Conservation (phyloP, 1,140 invertebrate species). For the Meteorus sp. region DNA sequence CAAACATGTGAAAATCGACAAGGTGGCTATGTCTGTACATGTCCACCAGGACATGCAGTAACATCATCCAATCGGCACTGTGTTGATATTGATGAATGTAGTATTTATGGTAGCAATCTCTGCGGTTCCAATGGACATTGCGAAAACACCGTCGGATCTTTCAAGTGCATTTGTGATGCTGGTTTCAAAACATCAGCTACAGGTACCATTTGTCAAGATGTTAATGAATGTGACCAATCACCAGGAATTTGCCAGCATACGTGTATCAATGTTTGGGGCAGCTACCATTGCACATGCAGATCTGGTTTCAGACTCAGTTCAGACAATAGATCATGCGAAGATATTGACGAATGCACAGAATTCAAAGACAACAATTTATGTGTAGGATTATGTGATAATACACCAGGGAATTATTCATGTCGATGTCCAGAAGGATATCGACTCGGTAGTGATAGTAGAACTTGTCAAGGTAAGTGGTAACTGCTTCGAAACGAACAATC, state of each 20-base stretch:
- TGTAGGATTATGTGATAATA: constrained; percentile 84
- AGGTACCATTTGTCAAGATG: constrained; percentile 64
- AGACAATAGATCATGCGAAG: constrained; percentile 79
- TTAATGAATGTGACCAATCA: constrained; percentile 68
- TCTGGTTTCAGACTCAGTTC: constrained; percentile 70
- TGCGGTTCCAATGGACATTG: constrained; percentile 55
- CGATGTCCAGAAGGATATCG: constrained; percentile 84
- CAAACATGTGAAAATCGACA: constrained; percentile 75
- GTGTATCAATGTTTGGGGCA: constrained; percentile 84
- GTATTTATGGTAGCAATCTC: constrained; percentile 44
- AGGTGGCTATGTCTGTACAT: constrained; percentile 76
- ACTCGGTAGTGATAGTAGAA: constrained; percentile 68
- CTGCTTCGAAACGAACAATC: not conserved
- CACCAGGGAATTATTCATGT: constrained; percentile 84
- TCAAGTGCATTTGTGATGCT: constrained; percentile 63
- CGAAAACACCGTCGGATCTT: constrained; percentile 65
- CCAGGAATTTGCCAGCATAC: constrained; percentile 76
- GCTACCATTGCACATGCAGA: constrained; percentile 77
- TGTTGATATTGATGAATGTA: constrained; percentile 70
- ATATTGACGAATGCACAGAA: constrained; percentile 86
- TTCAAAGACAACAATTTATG: constrained; percentile 73
- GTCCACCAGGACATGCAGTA: constrained; percentile 62
- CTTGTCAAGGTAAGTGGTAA: constrained; percentile 69
- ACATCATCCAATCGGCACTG: constrained; percentile 52
- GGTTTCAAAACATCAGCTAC: constrained; percentile 69